These are phyloP conservation scores for Mungos mungo DNA, from an alignment of 2,113 vertebrate genomes.

Conservation along the genomic window DNA sequence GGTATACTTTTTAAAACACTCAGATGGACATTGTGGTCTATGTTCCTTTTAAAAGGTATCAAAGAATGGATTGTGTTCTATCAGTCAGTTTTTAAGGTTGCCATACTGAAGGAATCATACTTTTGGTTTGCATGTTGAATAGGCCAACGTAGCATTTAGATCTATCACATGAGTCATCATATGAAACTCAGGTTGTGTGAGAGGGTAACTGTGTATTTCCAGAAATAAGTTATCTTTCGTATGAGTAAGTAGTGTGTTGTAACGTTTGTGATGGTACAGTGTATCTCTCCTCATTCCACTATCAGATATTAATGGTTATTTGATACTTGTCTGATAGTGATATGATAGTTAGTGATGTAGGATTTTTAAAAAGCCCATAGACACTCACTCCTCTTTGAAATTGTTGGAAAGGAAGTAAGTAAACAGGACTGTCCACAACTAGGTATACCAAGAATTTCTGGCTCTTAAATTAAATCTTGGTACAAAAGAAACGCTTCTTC, in stretches of 20 bases:
- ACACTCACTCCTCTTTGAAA: background rate
- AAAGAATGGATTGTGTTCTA: background rate
- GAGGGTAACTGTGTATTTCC: background rate
- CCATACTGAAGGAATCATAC: background rate
- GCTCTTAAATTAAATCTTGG: slow-evolving; percentile 2
- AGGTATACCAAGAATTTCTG: background rate
- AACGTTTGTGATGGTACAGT: background rate
- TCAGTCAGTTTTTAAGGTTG: background rate
- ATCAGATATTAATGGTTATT: background rate
- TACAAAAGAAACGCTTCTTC: background rate
- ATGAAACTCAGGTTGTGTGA: background rate
- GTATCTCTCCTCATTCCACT: background rate
- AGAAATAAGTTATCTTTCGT: background rate
- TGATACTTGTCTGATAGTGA: background rate
- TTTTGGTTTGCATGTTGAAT: background rate
- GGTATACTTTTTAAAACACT: background rate
- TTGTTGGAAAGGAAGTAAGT: background rate
- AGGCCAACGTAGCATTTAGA: background rate
- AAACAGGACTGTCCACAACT: background rate
- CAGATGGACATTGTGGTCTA: background rate
- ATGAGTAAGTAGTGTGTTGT: background rate
- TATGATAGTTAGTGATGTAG: background rate
- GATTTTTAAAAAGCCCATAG: background rate
- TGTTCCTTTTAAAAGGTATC: background rate
- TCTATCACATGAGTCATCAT: background rate